These are phyloP conservation scores for Pachypanchax playfairii DNA, from an alignment of 2,113 vertebrate genomes.

Conservation along the genomic window DNA sequence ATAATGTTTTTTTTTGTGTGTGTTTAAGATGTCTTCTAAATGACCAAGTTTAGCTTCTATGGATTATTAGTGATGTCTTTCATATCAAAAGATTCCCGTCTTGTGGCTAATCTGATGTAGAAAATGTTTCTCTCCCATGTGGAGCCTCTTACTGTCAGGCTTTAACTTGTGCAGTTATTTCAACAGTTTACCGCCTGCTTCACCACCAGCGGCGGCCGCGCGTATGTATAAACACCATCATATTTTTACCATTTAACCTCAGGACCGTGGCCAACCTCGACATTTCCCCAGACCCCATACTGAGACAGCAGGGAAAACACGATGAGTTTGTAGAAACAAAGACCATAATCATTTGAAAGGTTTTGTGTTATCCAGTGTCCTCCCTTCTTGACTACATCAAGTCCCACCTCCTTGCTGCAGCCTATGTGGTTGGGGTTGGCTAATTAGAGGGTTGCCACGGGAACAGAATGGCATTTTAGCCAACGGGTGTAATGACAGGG, in stretches of 20 bases:
- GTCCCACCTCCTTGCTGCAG: constrained; percentile 44
- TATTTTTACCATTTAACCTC: constrained; percentile 43
- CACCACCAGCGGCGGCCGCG: constrained; percentile 28
- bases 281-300: constrained; percentile 46
- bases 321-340: constrained; percentile 58
- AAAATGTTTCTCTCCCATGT: constrained; percentile 2
- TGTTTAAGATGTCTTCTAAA: too few species aligned
- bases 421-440: constrained; percentile 65
- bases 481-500: constrained; percentile 81
- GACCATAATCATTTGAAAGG: constrained; percentile 61
- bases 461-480: constrained; percentile 75
- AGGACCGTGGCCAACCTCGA: constrained; percentile 51
- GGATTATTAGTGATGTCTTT: too few species aligned
- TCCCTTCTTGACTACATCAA: constrained; percentile 55
- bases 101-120: too few species aligned
- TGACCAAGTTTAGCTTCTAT: too few species aligned
- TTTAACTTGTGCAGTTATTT: constrained; percentile 58
- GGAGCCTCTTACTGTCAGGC: constrained; percentile 4
- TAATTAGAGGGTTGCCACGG: constrained; percentile 83
- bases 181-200: constrained; percentile 43
- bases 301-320: constrained; percentile 63
- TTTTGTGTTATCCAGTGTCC: constrained; percentile 52
- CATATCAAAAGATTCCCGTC: too few species aligned
- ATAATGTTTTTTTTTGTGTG: too few species aligned
- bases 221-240: constrained; percentile 48